A percentile compares a stretch with the other conserved stretches of the same genome.
These are phyloP conservation scores for Ashinkailepas kermadecensis DNA, from an alignment of 2,888 invertebrate species.

Conservation along the genomic window DNA sequence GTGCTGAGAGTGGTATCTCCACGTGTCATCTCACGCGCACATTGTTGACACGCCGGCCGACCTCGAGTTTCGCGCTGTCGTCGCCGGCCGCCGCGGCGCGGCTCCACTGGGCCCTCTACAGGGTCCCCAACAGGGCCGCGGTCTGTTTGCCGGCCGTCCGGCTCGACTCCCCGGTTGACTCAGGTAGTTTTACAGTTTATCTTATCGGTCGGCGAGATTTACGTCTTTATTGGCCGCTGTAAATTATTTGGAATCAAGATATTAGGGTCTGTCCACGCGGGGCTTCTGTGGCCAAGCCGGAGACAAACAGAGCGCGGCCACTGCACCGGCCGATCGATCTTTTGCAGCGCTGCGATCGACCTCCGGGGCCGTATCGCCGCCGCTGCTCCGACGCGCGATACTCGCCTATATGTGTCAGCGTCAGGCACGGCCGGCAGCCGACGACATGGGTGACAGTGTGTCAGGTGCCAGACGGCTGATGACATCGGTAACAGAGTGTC, in stretches of 20 bases:
- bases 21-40: not conserved
- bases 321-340: not conserved
- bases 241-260: conserved; percentile 21
- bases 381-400: too few species aligned
- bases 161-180: not conserved
- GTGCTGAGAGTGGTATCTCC: not conserved
- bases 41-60: not conserved
- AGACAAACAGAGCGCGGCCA: not conserved
- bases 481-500: too few species aligned
- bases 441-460: not conserved
- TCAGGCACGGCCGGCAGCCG: not conserved
- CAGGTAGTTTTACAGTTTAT: conserved; percentile 21
- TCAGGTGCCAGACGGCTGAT: too few species aligned
- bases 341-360: too few species aligned
- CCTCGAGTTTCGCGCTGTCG: not conserved
- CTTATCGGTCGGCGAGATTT: conserved; percentile 16
- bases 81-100: conserved; percentile 1
- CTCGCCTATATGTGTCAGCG: not conserved
- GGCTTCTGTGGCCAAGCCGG: not conserved
- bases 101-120: too few species aligned
- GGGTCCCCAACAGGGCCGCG: not conserved
- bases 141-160: not conserved
- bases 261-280: conserved; percentile 14
- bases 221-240: conserved; percentile 13
- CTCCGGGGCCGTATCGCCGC: too few species aligned